Conservation (phyloP, 2,888 invertebrate species). For the Caenorhabditis virilis region DNA sequence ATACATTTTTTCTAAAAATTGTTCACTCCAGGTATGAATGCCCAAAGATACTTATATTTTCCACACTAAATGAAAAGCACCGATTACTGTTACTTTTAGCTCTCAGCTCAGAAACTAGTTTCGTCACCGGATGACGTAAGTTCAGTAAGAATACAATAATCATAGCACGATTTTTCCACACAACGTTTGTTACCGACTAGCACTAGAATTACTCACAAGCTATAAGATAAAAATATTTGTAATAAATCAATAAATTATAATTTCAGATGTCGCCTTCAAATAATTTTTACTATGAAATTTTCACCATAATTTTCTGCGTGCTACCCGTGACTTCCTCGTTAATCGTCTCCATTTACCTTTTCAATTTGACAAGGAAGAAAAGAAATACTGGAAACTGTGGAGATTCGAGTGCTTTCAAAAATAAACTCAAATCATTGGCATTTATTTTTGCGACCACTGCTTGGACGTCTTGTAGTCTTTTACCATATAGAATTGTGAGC, state of each 20-base stretch:
- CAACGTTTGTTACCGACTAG: too few species aligned
- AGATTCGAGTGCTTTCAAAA: conserved; percentile 46
- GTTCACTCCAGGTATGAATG: conserved; percentile 65
- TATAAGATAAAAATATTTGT: too few species aligned
- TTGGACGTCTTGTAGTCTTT: conserved; percentile 66
- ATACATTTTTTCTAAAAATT: conserved; percentile 60
- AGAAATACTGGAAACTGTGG: conserved; percentile 41
- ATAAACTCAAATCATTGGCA: conserved; percentile 63
- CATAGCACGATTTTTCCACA: too few species aligned
- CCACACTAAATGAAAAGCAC: too few species aligned
- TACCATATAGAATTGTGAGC: conserved; percentile 67
- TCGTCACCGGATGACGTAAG: too few species aligned
- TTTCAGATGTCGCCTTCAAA: conserved; percentile 59
- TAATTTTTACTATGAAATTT: conserved; percentile 66
- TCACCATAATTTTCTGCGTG: conserved; percentile 64
- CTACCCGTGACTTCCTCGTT: conserved; percentile 66
- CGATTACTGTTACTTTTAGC: too few species aligned
- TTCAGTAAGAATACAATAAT: too few species aligned
- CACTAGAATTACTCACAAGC: too few species aligned
- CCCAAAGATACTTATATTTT: too few species aligned
- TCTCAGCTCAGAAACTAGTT: too few species aligned
- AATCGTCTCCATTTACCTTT: conserved; percentile 66
- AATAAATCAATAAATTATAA: too few species aligned
- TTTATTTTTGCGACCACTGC: conserved; percentile 68
- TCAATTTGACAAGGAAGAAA: conserved; percentile 59